phyloP scores from a whole-genome alignment of 2,888 invertebrate genomes.

The Hermaeophaga mercurialis region DNA sequence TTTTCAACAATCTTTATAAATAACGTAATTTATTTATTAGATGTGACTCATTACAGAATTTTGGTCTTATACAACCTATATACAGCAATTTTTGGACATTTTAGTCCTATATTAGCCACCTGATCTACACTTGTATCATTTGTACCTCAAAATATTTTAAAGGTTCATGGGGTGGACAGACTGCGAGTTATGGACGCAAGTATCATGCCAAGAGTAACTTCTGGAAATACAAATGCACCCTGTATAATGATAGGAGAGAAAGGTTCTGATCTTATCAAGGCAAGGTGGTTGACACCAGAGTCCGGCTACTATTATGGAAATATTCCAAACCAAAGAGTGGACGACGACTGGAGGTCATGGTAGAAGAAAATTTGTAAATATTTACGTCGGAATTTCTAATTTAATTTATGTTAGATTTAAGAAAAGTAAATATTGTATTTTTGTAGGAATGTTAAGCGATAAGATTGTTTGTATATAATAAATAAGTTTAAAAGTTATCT shows the following conservation, averaged over 20 bases:
- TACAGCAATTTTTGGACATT: no score
- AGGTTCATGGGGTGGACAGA: conserved; percentile 69
- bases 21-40: no score
- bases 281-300: conserved; percentile 61
- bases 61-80: no score
- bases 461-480: not conserved
- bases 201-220: conserved; percentile 68
- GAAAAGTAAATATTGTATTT: conserved; percentile 6
- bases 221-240: conserved; percentile 74
- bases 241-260: conserved; percentile 72
- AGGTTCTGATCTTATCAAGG: conserved; percentile 69
- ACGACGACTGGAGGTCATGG: conserved; percentile 52
- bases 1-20: no score
- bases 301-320: conserved; percentile 53
- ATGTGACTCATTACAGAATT: no score
- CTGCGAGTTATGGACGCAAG: conserved; percentile 74
- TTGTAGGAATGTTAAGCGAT: not conserved
- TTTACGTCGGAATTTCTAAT: conserved; percentile 12
- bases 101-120: no score
- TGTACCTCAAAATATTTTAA: no score
- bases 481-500: no score
- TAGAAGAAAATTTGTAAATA: conserved; percentile 28
- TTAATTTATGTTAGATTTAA: conserved; percentile 16
- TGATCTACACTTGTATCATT: no score
- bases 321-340: conserved; percentile 49